These are phyloP conservation scores for Acanthis flammea DNA, from an alignment of 2,797 vertebrate genomes.

Conservation along the genomic window DNA sequence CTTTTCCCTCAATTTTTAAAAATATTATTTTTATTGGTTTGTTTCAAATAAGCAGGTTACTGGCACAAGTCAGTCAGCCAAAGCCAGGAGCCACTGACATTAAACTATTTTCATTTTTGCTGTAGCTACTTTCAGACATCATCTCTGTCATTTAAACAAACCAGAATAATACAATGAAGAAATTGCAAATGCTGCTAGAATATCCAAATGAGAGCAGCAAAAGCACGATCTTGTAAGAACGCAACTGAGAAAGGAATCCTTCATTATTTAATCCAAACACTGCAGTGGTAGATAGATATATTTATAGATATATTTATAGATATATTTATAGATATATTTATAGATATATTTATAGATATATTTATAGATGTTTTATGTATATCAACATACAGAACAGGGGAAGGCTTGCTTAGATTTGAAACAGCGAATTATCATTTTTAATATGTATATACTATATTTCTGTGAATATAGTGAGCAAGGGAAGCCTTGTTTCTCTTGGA, in stretches of 20 bases:
- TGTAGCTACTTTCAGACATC: neutral
- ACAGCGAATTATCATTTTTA: neutral
- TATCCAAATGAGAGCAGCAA: neutral
- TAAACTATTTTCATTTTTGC: neutral
- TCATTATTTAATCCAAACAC: neutral
- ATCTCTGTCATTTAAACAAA: neutral
- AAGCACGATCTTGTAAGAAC: neutral
- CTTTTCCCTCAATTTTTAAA: accelerated
- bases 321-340: neutral
- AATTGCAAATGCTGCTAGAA: neutral
- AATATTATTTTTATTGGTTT: neutral
- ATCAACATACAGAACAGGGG: no score
- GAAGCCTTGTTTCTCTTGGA: neutral
- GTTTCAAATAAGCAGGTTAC: neutral
- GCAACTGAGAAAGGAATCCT: neutral
- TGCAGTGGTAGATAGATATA: neutral
- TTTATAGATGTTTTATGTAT: no score
- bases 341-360: no score
- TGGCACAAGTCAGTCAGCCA: neutral
- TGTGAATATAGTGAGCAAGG: neutral
- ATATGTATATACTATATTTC: no score
- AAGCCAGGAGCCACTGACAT: neutral
- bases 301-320: no score
- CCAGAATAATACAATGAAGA: neutral
- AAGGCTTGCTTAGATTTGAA: neutral